Evolutionary conservation across 1,140 invertebrate species (phyloP), one percentile per base, ranked within the genome.

Genomic region (Diorhabda sublineata): DNA sequence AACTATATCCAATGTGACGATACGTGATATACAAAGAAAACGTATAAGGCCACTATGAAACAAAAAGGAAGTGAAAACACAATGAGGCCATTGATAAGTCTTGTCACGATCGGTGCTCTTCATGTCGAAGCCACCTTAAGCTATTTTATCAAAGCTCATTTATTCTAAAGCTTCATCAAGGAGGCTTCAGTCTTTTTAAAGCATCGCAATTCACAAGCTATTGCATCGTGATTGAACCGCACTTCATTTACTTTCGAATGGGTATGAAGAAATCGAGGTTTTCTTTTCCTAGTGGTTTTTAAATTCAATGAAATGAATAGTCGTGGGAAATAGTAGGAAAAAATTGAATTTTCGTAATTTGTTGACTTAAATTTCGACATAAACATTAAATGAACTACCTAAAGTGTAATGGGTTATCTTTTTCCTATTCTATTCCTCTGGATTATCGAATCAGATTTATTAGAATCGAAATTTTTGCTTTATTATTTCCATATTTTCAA

Each of bases 71-170:
- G 47, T 52, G 63, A 65, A 61, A 63, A 66, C 63, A 72, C 68
- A 72, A 72, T 72, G 71, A 67, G 69, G 68, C 68, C 61, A 69
- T 72, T 60, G 65, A 65, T 64, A 72, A 59, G 43, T 52, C 68
- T 60, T 47, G 65, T 72, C 71, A 72, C 71, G 71, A 69, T 62
- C 68, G 58, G 71, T 67, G 65, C 68, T 69, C 71, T 69, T 69
- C 68, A 72, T 72, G 71, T 72, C 61, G 61, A 67, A 58, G 68
- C 68, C 66, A 67, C 61, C 68, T 72, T 69, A 69, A 72, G 68
- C 71, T 68, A 69, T 72, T 72, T 72, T 72, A 72, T 72, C 69
- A 72, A 72, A 72, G 62, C 64, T 69, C 71, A 69, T 72, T 72
- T 72, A 72, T 72, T 72, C 68, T 69, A 67, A 72, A 69, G 68